These are phyloP conservation scores for Kryphioiulus occultus DNA, from an alignment of 2,888 invertebrate species.

Conservation along the genomic window DNA sequence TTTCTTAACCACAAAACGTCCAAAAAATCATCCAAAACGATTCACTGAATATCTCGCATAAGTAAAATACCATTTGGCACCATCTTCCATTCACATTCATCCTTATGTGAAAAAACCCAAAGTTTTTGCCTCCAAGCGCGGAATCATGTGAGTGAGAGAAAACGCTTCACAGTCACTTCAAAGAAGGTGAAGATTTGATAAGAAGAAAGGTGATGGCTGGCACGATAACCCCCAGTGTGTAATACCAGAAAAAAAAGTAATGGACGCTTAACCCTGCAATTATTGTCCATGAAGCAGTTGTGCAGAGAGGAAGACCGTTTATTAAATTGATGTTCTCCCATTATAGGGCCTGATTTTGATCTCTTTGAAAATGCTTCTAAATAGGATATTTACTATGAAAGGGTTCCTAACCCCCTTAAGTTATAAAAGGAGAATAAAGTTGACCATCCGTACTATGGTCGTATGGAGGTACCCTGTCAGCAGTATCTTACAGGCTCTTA, in stretches of 20 bases:
- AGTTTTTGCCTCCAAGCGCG: not conserved
- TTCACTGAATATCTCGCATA: not conserved
- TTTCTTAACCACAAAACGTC: no score
- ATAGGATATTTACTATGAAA: slow-evolving; percentile 35
- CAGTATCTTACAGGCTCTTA: not conserved
- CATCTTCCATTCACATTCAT: not conserved
- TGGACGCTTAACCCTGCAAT: slow-evolving; percentile 35
- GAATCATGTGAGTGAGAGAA: slow-evolving; percentile 4
- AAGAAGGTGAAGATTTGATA: slow-evolving; percentile 38
- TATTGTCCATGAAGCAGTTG: slow-evolving; percentile 39
- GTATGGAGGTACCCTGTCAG: not conserved
- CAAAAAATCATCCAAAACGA: no score
- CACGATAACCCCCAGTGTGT: slow-evolving; percentile 40
- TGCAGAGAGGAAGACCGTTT: slow-evolving; percentile 35
- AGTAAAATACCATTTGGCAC: not conserved
- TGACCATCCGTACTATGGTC: not conserved
- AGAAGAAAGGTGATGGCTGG: slow-evolving; percentile 29
- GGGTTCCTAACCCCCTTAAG: slow-evolving; percentile 32
- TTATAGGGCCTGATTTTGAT: slow-evolving; percentile 31
- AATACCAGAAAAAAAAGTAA: slow-evolving; percentile 40
- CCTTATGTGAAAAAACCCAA: not conserved
- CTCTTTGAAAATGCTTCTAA: slow-evolving; percentile 32
- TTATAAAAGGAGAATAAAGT: slow-evolving; percentile 15
- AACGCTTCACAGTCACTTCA: slow-evolving; percentile 32
- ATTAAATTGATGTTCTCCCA: slow-evolving; percentile 40